Base-by-base conservation (phyloP, 2,888 invertebrate genomes). In the Lepidonotus clava region DNA sequence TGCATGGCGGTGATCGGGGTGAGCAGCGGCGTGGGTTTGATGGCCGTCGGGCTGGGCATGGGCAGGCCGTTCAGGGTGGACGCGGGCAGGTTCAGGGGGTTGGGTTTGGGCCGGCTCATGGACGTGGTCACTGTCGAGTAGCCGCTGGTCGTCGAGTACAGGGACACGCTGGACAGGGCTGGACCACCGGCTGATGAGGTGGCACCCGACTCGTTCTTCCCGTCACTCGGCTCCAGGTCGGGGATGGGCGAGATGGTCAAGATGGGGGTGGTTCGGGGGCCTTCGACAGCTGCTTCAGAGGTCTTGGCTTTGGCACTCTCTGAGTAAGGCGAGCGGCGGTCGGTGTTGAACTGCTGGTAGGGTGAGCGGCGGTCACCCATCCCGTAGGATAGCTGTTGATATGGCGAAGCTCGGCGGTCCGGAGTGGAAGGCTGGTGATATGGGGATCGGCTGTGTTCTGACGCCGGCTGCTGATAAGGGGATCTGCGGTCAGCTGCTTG, bases 11-110 rank as follows among this genome's bases (percentile, higher is more conserved):
- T 28, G 41, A 76, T 77, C 24, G 85, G 85, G 36, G 84, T 46
- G 32, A 86, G 53, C 34, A 71, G 46, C 18, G 51, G 46, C 6
- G 46, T 24, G n/a, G 84, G 71, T 28, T 86, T 77, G 46, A 86
- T 88, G 36, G 90, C 87, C 67, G 91, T 91, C 24, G 92, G 92
- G 87, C 91, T 91, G 38, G 91, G 89, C 11, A 92, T 88, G 8
- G 93, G 91, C 24, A 90, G 83, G 2, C 87, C 41, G 0, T 53
- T 85, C 24, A 89, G 88, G 1, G 90, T 87, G 1, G 89, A 88
- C 5, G 90, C 86, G 8, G 91, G 89, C 21, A 92, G 88, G 38
- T 90, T 90, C 8, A 90, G 88, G 0, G 90, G 90, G 85, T 87
- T 76, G 0, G 90, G 90, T 53, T 90, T 90, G 34, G 87, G 87